Evolutionary conservation across 2,888 invertebrate genomes (phyloP), one percentile per base, ranked within the genome.

Genomic region (Didymodactylos carnosus): DNA sequence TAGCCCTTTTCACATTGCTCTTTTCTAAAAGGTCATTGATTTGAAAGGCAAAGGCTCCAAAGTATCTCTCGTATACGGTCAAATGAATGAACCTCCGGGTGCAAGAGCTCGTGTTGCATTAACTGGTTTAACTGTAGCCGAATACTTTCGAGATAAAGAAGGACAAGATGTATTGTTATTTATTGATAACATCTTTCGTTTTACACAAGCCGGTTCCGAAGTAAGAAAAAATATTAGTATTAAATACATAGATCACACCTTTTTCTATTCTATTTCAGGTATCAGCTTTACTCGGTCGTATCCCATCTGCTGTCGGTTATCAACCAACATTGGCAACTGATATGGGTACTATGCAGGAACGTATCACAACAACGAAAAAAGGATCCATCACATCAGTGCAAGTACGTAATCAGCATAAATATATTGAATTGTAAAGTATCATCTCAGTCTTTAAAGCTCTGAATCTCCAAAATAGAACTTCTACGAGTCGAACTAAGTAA

Each of bases 61-160:
- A 76, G 77, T 49, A 39, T 77, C 81, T n/a, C 76, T 80, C 70
- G 79, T 80, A 75, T 80, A 79, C 76, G 80, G 80, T 41, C 80
- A 80, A 76, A 80, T 80, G 80, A 80, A 81, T 75, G 80, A 80
- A 75, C 79, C 80, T 39, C 80, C 80, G 43, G 80, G 80, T 62
- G 78, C 78, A 62, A 79, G 80, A 76, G 76, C 77, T 69, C 78
- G 80, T 73, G 80, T 80, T 13, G 80, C 80, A 27, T 76, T 80
- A 71, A 79, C 80, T 70, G 80, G 79, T 23, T 75, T 80, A 41
- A 80, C 80, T 16, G 77, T 80, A 25, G 80, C 80, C n/a, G 80
- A 80, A 72, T 77, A 80, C 75, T 80, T 80, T 77, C 78, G 80
- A 74, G 80, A 80, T 72, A 77, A 78, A 72, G 78, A 79, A 74